These are phyloP conservation scores for Hypanus sabinus DNA, from an alignment of 2,113 vertebrate genomes.

Conservation along the genomic window DNA sequence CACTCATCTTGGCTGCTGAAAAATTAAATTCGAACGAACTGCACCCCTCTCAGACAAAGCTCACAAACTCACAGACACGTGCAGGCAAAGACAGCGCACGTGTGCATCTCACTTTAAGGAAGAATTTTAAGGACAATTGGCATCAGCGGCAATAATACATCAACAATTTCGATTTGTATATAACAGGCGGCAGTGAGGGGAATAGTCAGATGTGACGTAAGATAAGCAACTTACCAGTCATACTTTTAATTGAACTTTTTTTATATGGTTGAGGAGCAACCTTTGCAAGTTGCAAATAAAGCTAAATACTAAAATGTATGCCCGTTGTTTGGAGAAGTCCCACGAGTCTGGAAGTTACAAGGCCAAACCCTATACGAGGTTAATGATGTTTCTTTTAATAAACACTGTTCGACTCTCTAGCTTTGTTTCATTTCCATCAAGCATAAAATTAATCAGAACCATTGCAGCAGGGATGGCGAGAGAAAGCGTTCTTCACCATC, in stretches of 20 bases:
- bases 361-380: slow-evolving; percentile 37
- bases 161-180: background rate
- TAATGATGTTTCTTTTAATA: slow-evolving; percentile 33
- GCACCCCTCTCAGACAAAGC: background rate
- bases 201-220: background rate
- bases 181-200: background rate
- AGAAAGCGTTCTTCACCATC: slow-evolving; percentile 29
- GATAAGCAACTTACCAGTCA: background rate
- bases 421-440: slow-evolving; percentile 72
- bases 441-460: slow-evolving; percentile 79
- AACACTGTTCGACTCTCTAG: slow-evolving; percentile 48
- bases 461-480: slow-evolving; percentile 60
- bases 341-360: slow-evolving; percentile 46
- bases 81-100: background rate
- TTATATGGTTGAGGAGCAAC: background rate
- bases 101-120: background rate
- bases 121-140: background rate
- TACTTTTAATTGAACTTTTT: background rate
- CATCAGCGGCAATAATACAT: background rate
- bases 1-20: background rate
- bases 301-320: background rate
- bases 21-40: background rate
- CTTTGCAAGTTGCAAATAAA: background rate
- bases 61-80: background rate
- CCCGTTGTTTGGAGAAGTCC: background rate